Percentiles rank a stretch among this genome's conserved stretches.
Conservation (phyloP, 1,140 invertebrate species). For the Drosophila rhopaloa region DNA sequence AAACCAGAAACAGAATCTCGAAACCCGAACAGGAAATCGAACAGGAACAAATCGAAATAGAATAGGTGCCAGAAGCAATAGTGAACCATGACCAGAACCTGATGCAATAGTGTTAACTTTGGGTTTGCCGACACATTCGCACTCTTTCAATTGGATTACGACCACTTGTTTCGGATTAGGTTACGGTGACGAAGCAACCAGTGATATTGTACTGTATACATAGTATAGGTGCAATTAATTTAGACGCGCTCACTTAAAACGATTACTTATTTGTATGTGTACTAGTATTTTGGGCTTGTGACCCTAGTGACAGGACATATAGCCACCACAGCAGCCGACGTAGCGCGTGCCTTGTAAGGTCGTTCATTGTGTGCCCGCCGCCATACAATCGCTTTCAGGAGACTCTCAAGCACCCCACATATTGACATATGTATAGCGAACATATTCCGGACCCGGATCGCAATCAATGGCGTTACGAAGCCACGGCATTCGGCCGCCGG, state of each 20-base stretch:
- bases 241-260: conserved; percentile 82
- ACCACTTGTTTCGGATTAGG: conserved; percentile 79
- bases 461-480: conserved; percentile 82
- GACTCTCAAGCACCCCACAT: conserved; percentile 58
- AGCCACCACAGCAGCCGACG: conserved; percentile 28
- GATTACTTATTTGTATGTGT: conserved; percentile 63
- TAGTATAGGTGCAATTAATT: conserved; percentile 85
- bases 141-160: conserved; percentile 71
- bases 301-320: conserved; percentile 27
- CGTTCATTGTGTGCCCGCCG: conserved; percentile 70
- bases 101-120: conserved; percentile 46
- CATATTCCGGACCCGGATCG: conserved; percentile 42
- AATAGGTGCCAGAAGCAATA: conserved; percentile 61
- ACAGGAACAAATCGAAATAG: not conserved
- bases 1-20: conserved; percentile 38
- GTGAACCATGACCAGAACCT: conserved; percentile 24
- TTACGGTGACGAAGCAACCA: conserved; percentile 84
- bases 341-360: conserved; percentile 75
- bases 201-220: conserved; percentile 85
- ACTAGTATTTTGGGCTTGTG: conserved; percentile 42
- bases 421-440: conserved; percentile 3
- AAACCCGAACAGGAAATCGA: conserved; percentile 27
- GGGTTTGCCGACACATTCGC: conserved; percentile 49
- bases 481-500: conserved; percentile 53
- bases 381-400: conserved; percentile 72